phyloP scores from a whole-genome alignment of 2,888 invertebrate species.

The Xestia sexstrigata region DNA sequence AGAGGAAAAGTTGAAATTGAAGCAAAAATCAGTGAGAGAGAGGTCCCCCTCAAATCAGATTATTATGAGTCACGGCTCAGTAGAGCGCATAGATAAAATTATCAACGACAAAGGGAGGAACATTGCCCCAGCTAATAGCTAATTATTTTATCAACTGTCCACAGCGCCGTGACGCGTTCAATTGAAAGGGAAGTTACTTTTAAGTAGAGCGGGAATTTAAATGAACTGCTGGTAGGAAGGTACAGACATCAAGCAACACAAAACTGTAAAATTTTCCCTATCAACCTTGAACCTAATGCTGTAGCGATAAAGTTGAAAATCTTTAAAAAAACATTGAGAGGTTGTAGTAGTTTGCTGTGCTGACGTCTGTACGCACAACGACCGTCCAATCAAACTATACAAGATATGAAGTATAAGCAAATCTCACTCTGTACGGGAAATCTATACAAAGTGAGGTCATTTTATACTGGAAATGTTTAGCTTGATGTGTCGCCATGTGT shows the following conservation, averaged over 20 bases:
- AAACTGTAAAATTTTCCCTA: too few relatives aligned
- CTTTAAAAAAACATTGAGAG: too few relatives aligned
- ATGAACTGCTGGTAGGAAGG: constrained; percentile 21
- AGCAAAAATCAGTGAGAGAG: constrained; percentile 63
- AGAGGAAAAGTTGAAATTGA: constrained; percentile 63
- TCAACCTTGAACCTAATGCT: too few relatives aligned
- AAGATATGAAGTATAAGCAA: too few relatives aligned
- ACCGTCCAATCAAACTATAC: too few relatives aligned
- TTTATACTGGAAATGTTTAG: too few relatives aligned
- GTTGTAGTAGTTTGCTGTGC: too few relatives aligned
- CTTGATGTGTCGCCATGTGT: background rate
- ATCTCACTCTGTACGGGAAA: too few relatives aligned
- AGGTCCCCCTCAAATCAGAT: constrained; percentile 78
- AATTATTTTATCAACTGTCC: constrained; percentile 81
- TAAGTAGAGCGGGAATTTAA: constrained; percentile 49
- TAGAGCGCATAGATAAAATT: constrained; percentile 87
- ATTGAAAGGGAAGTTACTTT: constrained; percentile 63
- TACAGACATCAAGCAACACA: too few relatives aligned
- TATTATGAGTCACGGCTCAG: constrained; percentile 83
- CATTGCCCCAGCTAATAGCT: constrained; percentile 75
- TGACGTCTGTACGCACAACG: too few relatives aligned
- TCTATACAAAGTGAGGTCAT: too few relatives aligned
- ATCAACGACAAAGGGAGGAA: constrained; percentile 82
- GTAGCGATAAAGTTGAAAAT: too few relatives aligned
- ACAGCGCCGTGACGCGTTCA: constrained; percentile 71